A percentile compares a stretch with the other conserved stretches of the same genome.
Conservation (phyloP, 2,113 vertebrate genomes). For the Microcebus griseorufus region DNA sequence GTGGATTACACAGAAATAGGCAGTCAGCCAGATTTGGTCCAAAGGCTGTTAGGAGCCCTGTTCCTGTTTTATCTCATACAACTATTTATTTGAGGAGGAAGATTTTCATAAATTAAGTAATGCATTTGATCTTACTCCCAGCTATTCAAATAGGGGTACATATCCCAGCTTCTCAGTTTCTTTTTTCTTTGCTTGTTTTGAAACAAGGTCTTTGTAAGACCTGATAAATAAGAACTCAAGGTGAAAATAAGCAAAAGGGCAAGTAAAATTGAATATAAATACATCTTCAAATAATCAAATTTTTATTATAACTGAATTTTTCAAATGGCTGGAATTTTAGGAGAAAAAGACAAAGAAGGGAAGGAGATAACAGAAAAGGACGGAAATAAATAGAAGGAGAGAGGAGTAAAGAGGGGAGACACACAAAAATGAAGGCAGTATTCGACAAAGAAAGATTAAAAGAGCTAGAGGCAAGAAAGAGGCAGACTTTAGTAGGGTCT, state of each 20-base stretch:
- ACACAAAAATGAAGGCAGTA: neutral
- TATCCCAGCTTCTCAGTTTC: neutral
- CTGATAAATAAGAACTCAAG: neutral
- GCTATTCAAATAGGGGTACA: neutral
- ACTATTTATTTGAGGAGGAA: neutral
- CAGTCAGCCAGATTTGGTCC: neutral
- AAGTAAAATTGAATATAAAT: neutral
- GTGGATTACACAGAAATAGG: neutral
- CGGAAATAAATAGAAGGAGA: neutral
- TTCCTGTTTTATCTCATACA: neutral
- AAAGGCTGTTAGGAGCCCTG: fast-evolving
- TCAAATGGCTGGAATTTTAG: neutral
- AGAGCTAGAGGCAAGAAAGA: neutral
- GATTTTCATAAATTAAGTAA: neutral
- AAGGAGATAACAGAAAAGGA: neutral
- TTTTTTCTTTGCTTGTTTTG: neutral
- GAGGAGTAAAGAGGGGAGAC: neutral
- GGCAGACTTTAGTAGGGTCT: neutral
- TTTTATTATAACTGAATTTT: neutral
- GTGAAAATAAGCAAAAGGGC: neutral
- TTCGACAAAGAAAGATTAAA: neutral
- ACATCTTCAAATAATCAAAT: neutral
- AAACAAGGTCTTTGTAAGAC: slow-evolving; percentile 7
- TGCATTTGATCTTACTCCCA: neutral
- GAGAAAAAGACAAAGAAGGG: neutral